phyloP scores from a whole-genome alignment of 2,113 vertebrate species.

The Cervus canadensis region DNA sequence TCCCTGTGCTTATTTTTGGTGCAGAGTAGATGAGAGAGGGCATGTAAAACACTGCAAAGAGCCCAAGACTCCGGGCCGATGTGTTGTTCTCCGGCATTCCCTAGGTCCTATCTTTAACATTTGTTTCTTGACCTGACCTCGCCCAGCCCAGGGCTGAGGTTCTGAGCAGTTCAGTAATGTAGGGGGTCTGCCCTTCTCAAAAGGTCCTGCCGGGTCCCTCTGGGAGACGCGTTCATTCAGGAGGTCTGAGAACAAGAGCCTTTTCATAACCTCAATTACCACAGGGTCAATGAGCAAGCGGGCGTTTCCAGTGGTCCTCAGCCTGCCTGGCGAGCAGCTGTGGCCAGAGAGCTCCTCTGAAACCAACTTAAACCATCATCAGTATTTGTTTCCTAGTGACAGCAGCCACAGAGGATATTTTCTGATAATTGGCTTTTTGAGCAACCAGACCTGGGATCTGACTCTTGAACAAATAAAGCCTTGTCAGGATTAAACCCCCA shows the following conservation, averaged over 20 bases:
- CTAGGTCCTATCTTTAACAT: not conserved
- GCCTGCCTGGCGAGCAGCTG: slow-evolving; percentile 76
- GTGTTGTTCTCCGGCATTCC: slow-evolving; percentile 6
- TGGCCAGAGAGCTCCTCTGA: slow-evolving; percentile 59
- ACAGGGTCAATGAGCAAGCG: slow-evolving; percentile 74
- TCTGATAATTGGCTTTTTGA: slow-evolving; percentile 78
- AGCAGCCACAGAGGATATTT: slow-evolving; percentile 64
- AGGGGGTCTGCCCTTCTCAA: slow-evolving; percentile 46
- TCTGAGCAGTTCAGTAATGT: slow-evolving; percentile 59
- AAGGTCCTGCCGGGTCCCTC: slow-evolving; percentile 52
- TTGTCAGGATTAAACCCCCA: slow-evolving; percentile 69
- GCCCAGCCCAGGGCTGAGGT: not conserved
- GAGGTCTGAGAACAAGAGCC: slow-evolving; percentile 81
- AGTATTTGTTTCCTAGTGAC: slow-evolving; percentile 68
- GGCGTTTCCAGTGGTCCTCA: slow-evolving; percentile 65
- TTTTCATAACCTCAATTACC: slow-evolving; percentile 85
- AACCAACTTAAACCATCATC: slow-evolving; percentile 70
- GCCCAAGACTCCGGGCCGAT: not conserved
- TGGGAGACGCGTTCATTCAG: slow-evolving; percentile 73
- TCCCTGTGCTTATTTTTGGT: slow-evolving; percentile 33
- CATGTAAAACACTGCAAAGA: slow-evolving; percentile 4
- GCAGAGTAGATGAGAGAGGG: not conserved
- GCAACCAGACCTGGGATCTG: slow-evolving; percentile 43
- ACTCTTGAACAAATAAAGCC: slow-evolving; percentile 76
- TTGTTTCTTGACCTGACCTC: slow-evolving; percentile 71